Percentiles rank a stretch among this genome's conserved stretches.
Conservation (phyloP, 1,140 invertebrate genomes). For the Elysia chlorotica region DNA sequence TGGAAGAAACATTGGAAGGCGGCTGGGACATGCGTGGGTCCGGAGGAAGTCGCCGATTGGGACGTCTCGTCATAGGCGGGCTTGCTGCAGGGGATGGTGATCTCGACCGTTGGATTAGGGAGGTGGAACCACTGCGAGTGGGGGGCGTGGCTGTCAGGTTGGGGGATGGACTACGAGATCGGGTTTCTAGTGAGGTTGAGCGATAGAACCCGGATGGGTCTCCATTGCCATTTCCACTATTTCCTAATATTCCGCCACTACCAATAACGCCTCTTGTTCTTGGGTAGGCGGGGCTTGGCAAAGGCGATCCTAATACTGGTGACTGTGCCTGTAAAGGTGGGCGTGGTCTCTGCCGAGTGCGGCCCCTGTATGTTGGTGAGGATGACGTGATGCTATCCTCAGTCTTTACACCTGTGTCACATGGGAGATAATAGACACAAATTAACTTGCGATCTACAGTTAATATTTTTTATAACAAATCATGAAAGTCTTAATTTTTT, state of each 20-base stretch:
- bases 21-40: background rate
- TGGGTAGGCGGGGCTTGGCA: constrained; percentile 41
- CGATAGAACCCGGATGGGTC: constrained; percentile 45
- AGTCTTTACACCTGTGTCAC: constrained; percentile 23
- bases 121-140: constrained; percentile 58
- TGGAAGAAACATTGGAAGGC: too few species aligned
- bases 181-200: constrained; percentile 60
- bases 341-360: constrained; percentile 22
- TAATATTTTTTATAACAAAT: too few species aligned
- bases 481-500: too few species aligned
- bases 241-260: too few species aligned
- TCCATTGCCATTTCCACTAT: too few species aligned
- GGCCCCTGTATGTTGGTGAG: constrained; percentile 36
- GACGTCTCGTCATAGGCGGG: constrained; percentile 72
- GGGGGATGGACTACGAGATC: constrained; percentile 80
- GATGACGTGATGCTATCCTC: constrained; percentile 49
- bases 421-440: too few species aligned
- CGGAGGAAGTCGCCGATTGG: background rate
- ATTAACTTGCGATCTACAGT: too few species aligned
- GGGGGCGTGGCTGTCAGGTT: constrained; percentile 70
- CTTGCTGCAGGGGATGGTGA: constrained; percentile 70
- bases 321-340: constrained; percentile 44
- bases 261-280: constrained; percentile 14
- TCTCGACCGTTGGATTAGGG: constrained; percentile 63
- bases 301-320: constrained; percentile 45